Evolutionary conservation across 2,888 invertebrate genomes (phyloP).

Genomic region (Drosophila paracracens): DNA sequence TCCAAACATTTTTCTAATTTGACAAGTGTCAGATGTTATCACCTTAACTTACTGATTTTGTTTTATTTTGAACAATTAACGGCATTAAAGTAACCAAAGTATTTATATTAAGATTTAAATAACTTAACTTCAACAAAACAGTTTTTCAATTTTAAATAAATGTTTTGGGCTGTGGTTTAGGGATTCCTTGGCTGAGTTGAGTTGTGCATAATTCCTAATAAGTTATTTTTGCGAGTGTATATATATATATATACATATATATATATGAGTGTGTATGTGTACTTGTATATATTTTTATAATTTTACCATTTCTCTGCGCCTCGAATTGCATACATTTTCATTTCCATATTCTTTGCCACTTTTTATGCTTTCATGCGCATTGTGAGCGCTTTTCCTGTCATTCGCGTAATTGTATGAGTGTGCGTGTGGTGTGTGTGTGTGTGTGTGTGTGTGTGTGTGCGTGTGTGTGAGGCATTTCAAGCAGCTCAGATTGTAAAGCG

Average conservation of each 20-base stretch:
- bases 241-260: neutral
- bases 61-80: neutral
- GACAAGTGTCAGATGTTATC: neutral
- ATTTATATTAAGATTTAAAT: neutral
- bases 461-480: constrained; percentile 57
- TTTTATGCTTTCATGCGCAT: constrained; percentile 77
- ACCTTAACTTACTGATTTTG: neutral
- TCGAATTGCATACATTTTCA: constrained; percentile 61
- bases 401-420: constrained; percentile 71
- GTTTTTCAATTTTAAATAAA: neutral
- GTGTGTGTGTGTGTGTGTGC: constrained; percentile 13
- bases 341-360: constrained; percentile 54
- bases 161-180: neutral
- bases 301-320: constrained; percentile 69
- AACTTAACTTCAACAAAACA: neutral
- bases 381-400: constrained; percentile 76
- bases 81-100: neutral
- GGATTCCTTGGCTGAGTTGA: neutral
- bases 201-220: neutral
- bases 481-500: constrained; percentile 59
- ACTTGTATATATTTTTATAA: constrained; percentile 63
- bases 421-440: constrained; percentile 1
- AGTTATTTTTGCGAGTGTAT: neutral
- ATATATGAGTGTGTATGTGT: constrained; percentile 17
- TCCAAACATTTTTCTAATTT: neutral